phyloP scores from a whole-genome alignment of 1,140 invertebrate species.

The Branchinecta lynchi region DNA sequence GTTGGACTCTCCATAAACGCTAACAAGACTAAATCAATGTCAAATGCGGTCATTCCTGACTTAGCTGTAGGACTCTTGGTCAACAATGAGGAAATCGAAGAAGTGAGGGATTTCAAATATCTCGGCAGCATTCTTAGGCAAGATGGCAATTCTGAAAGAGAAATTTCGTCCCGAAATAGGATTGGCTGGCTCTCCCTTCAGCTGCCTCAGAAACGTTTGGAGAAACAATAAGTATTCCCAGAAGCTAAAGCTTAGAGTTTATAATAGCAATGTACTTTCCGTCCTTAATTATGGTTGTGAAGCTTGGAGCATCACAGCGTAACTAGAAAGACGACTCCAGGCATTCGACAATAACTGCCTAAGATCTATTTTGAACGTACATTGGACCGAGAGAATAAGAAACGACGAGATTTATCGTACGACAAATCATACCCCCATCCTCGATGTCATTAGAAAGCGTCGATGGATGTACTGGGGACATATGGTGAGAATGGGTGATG shows the following conservation, averaged over 20 bases:
- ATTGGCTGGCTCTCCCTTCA: constrained; percentile 3
- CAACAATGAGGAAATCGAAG: no score
- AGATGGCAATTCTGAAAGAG: not conserved
- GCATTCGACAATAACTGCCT: no score
- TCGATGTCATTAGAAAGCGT: not conserved
- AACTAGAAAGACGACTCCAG: no score
- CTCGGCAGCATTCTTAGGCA: not conserved
- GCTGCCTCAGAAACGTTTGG: constrained; percentile 8
- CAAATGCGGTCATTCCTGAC: no score
- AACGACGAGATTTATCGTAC: no score
- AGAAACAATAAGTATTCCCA: not conserved
- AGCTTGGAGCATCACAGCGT: not conserved
- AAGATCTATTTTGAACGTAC: no score
- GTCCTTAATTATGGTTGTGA: constrained; percentile 1
- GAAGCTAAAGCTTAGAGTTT: constrained; percentile 6
- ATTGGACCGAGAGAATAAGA: no score
- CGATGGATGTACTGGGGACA: not conserved
- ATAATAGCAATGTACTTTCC: constrained; percentile 4
- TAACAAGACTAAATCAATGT: no score
- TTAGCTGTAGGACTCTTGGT: no score
- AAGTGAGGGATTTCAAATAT: no score
- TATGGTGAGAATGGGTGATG: not conserved
- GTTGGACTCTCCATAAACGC: no score
- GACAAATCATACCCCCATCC: no score
- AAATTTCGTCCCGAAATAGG: not conserved